These are phyloP conservation scores for Ferrisia virgata DNA, from an alignment of 2,888 invertebrate genomes.

Conservation along the genomic window DNA sequence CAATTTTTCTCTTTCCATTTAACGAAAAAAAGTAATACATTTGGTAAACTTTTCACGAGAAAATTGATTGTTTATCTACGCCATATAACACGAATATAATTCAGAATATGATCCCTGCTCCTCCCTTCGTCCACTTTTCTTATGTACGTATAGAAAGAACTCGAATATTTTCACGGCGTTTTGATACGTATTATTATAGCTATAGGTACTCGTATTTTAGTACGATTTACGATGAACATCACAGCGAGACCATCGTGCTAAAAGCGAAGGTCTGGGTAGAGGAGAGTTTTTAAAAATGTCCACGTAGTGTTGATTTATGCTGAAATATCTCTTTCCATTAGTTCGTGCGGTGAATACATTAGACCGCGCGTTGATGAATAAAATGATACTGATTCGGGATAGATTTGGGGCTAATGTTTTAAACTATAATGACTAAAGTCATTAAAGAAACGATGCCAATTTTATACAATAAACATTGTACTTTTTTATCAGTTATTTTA, in stretches of 20 bases:
- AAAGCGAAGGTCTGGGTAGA: too few relatives aligned
- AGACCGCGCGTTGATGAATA: background rate
- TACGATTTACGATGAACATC: background rate
- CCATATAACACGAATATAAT: background rate
- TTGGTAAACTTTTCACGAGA: background rate
- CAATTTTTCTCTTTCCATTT: background rate
- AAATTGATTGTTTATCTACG: background rate
- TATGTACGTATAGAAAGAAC: too few relatives aligned
- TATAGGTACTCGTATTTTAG: background rate
- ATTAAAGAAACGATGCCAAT: background rate
- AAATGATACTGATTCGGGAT: background rate
- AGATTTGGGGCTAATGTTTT: background rate
- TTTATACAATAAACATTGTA: background rate
- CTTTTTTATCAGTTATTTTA: background rate
- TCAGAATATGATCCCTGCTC: background rate
- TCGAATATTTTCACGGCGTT: background rate
- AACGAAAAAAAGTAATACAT: background rate
- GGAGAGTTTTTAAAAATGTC: background rate
- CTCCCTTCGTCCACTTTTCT: background rate
- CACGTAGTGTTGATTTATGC: conserved; percentile 1
- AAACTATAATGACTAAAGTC: background rate
- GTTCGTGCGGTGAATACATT: conserved; percentile 3
- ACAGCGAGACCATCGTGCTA: background rate
- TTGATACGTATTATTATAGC: background rate
- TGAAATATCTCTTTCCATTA: background rate